Evolutionary conservation across 2,888 invertebrate genomes (phyloP).

Genomic region (Athalia cordata): DNA sequence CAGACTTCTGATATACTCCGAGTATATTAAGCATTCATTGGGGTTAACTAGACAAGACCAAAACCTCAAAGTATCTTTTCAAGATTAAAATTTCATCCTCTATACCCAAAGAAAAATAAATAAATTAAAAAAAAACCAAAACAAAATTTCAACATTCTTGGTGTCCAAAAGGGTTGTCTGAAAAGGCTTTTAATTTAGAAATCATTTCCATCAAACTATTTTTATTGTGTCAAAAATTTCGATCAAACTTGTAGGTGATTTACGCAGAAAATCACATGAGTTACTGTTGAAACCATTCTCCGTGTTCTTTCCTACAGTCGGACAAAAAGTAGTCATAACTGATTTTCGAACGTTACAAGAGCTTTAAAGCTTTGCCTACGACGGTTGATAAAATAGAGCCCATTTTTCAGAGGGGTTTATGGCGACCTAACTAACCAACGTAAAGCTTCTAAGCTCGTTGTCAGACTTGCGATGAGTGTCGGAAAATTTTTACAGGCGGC

Average conservation of each 20-base stretch:
- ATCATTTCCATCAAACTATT: too few species aligned
- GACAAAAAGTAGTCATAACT: background rate
- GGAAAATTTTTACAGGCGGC: background rate
- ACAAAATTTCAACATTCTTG: too few species aligned
- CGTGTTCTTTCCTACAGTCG: background rate
- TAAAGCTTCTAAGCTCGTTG: background rate
- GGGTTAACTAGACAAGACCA: slow-evolving; percentile 43
- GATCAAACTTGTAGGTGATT: too few species aligned
- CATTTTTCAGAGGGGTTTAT: background rate
- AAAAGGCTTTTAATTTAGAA: too few species aligned
- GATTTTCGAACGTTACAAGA: background rate
- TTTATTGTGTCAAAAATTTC: too few species aligned
- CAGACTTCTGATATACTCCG: slow-evolving; percentile 29
- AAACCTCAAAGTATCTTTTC: slow-evolving; percentile 1
- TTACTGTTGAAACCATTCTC: background rate
- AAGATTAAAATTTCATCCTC: too few species aligned
- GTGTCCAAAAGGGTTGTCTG: too few species aligned
- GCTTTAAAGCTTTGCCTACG: slow-evolving; percentile 28
- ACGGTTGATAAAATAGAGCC: slow-evolving; percentile 22
- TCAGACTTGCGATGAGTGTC: background rate
- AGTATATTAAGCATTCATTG: slow-evolving; percentile 33
- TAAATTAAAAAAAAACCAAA: too few species aligned
- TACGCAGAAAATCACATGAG: background rate
- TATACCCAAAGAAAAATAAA: too few species aligned
- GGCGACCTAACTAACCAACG: slow-evolving; percentile 1